Evolutionary conservation across 2,888 invertebrate species (phyloP), one percentile per base, ranked within the genome.

Genomic region (Camponotus fellah): DNA sequence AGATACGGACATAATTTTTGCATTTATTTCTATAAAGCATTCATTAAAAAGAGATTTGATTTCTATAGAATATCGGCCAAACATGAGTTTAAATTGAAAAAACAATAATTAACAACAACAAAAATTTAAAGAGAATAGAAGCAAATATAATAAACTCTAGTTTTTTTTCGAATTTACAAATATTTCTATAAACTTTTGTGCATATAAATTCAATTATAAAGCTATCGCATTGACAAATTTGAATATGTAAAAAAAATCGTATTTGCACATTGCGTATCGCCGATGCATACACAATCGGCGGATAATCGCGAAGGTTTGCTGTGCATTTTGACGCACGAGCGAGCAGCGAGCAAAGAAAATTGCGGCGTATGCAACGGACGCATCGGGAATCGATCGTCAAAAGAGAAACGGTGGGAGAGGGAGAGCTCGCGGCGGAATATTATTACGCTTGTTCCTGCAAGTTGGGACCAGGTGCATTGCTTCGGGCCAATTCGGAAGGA

Each of bases 381-480:
- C 79, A 83, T 64, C 60, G 69, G 49, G 43, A 83, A 79, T 83
- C 79, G 79, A 83, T 83, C 40, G 76, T 76, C 17, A 53, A 43
- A 43, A 0, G 21, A 1, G n/a, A 53, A 49, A 46, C 3, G n/a
- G n/a, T 26, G 10, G 12, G 17, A 66, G 37, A 26, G 14, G 32
- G 14, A 62, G 14, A 53, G 34, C 26, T 74, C 58, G 34, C 34
- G 56, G 21, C 6, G 34, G 65, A 85, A 85, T 88, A 88, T 85
- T 83, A 85, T 85, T 83, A 82, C 72, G 75, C 74, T 82, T 81
- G 83, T 84, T 86, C 80, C 68, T n/a, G 58, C 46, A 77, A 84
- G 72, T 80, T 74, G 46, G 60, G 40, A 82, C 37, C 76, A 58
- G 81, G 83, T 81, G 83, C 72, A 65, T 46, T 58, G 53, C 64